Conservation (phyloP, 2,113 vertebrate genomes). For the Leucosticte australis region DNA sequence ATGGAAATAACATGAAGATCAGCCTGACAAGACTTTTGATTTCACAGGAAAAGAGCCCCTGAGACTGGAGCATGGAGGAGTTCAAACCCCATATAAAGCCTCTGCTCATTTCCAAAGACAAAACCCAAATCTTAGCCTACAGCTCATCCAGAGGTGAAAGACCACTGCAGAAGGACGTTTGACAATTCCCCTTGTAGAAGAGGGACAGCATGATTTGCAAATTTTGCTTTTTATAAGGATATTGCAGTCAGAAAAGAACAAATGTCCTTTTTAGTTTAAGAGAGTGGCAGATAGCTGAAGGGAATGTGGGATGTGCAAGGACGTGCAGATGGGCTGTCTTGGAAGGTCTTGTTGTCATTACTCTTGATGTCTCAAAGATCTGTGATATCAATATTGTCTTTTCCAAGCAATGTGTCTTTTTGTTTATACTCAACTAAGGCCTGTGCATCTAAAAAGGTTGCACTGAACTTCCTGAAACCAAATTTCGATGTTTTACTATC, state of each 20-base stretch:
- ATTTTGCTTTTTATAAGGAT: neutral
- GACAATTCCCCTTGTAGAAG: neutral
- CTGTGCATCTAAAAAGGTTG: neutral
- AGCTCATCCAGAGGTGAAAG: neutral
- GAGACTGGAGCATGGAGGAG: neutral
- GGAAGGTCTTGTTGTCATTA: neutral
- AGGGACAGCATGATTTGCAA: neutral
- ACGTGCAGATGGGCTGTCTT: neutral
- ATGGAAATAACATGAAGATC: neutral
- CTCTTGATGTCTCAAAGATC: neutral
- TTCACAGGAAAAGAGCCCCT: neutral
- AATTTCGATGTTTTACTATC: neutral
- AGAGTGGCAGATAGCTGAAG: neutral
- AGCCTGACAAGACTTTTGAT: neutral
- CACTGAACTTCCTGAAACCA: neutral
- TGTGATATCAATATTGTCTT: neutral
- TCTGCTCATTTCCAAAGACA: neutral
- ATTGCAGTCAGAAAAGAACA: neutral
- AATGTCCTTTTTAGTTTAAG: neutral
- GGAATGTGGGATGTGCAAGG: neutral
- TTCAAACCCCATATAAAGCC: neutral
- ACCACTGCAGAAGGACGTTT: accelerated
- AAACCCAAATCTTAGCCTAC: neutral
- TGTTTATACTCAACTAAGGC: neutral
- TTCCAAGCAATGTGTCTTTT: neutral